A percentile compares a stretch with the other conserved stretches of the same genome.
Evolutionary conservation across 2,113 vertebrate genomes (phyloP).

Genomic region (Axis porcinus): DNA sequence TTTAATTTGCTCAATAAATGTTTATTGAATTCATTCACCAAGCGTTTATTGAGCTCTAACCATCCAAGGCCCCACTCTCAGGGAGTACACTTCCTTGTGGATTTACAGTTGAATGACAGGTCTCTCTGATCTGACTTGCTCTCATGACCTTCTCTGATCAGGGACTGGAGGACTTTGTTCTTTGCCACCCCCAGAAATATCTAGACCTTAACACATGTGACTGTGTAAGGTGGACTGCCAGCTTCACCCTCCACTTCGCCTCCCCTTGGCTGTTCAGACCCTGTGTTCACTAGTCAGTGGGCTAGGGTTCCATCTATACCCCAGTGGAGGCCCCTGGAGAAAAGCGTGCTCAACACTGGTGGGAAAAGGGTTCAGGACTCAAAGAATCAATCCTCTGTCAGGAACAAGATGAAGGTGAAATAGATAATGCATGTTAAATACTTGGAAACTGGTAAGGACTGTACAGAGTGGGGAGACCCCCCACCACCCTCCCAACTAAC

Average conservation of each 20-base stretch:
- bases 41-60: not conserved
- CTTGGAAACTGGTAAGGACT: not conserved
- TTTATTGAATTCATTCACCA: not conserved
- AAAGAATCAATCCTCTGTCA: not conserved
- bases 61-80: not conserved
- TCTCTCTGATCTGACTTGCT: not conserved
- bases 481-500: accelerated
- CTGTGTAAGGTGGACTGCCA: not conserved
- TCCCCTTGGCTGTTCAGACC: not conserved
- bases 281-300: not conserved
- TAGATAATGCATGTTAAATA: not conserved
- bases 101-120: not conserved
- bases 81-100: not conserved
- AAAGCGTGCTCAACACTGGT: not conserved
- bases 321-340: not conserved
- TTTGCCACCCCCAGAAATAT: not conserved
- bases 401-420: not conserved
- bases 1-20: not conserved
- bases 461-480: not conserved
- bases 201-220: not conserved
- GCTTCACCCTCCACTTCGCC: not conserved
- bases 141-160: not conserved
- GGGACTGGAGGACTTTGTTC: not conserved
- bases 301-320: not conserved
- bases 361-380: not conserved